Evolutionary conservation across 92 coral and sea anemone species (phyloP), one percentile per base, ranked within the genome.

Genomic region (Scolanthus callimorphus): DNA sequence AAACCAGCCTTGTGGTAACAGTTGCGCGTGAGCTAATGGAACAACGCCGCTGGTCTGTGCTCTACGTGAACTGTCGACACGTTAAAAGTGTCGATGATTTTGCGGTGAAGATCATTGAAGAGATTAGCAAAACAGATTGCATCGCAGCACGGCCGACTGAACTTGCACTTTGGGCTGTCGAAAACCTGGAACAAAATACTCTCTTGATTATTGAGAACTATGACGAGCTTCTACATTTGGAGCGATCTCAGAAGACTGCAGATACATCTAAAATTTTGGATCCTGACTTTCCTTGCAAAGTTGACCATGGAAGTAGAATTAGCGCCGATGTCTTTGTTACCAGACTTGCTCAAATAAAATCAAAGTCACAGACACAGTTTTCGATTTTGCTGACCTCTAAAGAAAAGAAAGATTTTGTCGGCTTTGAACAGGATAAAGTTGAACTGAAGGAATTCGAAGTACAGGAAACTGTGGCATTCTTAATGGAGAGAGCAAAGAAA

Each of bases 11-110:
- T 29, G 73, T 62, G 29, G 61, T 63, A 13, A n/a, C 27, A 0
- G 49, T 37, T 11, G 84, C 84, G 1, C 64, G 38, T 55, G 52
- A 56, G 1, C 43, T 78, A 17, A 28, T 39, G 3, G 25, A 55
- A 13, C 43, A 58, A 4, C 17, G 4, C 56, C 13, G 17, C 27
- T 53, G 19, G 31, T 17, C 27, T 29, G 74, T 25, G 4, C 29
- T 76, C 52, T 66, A 76, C 58, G 65, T 76, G 27, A 53, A 31
- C 25, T 60, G 67, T 11, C 51, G 65, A 17, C 57, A 49, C 21
- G 55, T 67, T 22, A 34, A 45, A 11, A 38, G 69, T 13, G n/a
- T 60, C 17, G 59, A 51, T 1, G 76, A 59, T 25, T 46, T 76
- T 9, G 83, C 70, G 19, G 34, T 13, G 13, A 60, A 67, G 57